Evolutionary conservation across 2,888 invertebrate genomes (phyloP).

Genomic region (Ennomos erosarius): DNA sequence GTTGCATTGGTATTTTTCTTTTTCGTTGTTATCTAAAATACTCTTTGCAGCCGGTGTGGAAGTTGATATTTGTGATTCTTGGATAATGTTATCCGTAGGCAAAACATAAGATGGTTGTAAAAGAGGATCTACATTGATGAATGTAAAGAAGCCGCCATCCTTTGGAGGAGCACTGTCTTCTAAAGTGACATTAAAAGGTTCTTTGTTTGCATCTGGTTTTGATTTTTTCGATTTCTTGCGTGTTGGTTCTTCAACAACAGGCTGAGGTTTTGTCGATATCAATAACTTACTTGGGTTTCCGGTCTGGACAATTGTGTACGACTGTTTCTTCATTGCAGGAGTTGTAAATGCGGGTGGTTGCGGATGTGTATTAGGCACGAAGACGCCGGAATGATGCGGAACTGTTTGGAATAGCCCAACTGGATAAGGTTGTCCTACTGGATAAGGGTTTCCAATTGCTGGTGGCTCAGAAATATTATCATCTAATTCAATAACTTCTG

Average conservation of each 20-base stretch:
- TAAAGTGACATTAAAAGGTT: slow-evolving; percentile 61
- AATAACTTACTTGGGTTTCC: slow-evolving; percentile 76
- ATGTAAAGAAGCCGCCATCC: slow-evolving; percentile 71
- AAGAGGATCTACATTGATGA: slow-evolving; percentile 77
- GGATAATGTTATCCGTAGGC: slow-evolving; percentile 74
- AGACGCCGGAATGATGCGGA: slow-evolving; percentile 49
- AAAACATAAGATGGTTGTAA: slow-evolving; percentile 75
- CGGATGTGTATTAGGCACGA: slow-evolving; percentile 32
- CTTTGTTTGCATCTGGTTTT: slow-evolving; percentile 44
- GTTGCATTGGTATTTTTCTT: slow-evolving; percentile 67
- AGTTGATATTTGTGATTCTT: slow-evolving; percentile 78
- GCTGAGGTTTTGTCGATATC: slow-evolving; percentile 73
- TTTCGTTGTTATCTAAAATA: slow-evolving; percentile 45
- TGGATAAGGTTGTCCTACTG: slow-evolving; percentile 64
- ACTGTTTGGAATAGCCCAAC: slow-evolving; percentile 74
- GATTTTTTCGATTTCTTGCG: slow-evolving; percentile 61
- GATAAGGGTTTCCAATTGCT: slow-evolving; percentile 2
- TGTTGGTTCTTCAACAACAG: slow-evolving; percentile 47
- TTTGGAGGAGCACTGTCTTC: slow-evolving; percentile 60
- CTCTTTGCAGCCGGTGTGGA: slow-evolving; percentile 56
- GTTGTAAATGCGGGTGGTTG: slow-evolving; percentile 58
- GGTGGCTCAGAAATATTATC: slow-evolving; percentile 27
- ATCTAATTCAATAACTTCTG: slow-evolving; percentile 52
- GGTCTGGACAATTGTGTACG: slow-evolving; percentile 76
- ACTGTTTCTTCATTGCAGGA: slow-evolving; percentile 76